phyloP scores from a whole-genome alignment of 2,888 invertebrate genomes.

The Halocaridina rubra region DNA sequence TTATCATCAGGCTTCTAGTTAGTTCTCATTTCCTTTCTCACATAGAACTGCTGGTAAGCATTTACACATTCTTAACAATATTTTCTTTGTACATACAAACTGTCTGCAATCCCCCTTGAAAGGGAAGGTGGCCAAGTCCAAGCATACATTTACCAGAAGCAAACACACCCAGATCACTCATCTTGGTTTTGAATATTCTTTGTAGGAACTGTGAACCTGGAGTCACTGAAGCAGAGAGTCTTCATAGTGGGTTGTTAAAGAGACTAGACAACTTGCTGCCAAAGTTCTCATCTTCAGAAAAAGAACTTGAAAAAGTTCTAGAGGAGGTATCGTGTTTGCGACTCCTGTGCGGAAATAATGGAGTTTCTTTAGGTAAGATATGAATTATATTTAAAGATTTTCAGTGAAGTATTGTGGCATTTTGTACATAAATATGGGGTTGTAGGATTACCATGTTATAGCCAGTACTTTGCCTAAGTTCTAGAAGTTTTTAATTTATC shows the following conservation, averaged over 20 bases:
- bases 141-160: too few relatives aligned
- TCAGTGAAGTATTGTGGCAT: not conserved
- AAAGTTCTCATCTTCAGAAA: slow-evolving; percentile 1
- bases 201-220: slow-evolving; percentile 33
- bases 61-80: too few relatives aligned
- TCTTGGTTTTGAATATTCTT: not conserved
- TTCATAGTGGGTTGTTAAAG: not conserved
- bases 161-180: too few relatives aligned
- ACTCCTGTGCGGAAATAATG: not conserved
- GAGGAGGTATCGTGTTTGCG: slow-evolving; percentile 10
- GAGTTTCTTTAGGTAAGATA: slow-evolving; percentile 8
- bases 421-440: not conserved
- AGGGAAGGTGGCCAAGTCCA: too few relatives aligned
- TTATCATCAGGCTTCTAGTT: too few relatives aligned
- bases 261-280: not conserved
- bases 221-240: slow-evolving; percentile 22
- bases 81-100: too few relatives aligned
- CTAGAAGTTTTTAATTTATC: not conserved
- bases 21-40: too few relatives aligned
- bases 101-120: too few relatives aligned
- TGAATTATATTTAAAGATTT: not conserved
- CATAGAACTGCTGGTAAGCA: too few relatives aligned
- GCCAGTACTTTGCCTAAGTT: not conserved
- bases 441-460: not conserved
- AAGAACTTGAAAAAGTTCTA: not conserved